Percentiles rank a stretch among this genome's conserved stretches.
Conservation (phyloP, 2,888 invertebrate genomes). For the Amphipoea lucens region DNA sequence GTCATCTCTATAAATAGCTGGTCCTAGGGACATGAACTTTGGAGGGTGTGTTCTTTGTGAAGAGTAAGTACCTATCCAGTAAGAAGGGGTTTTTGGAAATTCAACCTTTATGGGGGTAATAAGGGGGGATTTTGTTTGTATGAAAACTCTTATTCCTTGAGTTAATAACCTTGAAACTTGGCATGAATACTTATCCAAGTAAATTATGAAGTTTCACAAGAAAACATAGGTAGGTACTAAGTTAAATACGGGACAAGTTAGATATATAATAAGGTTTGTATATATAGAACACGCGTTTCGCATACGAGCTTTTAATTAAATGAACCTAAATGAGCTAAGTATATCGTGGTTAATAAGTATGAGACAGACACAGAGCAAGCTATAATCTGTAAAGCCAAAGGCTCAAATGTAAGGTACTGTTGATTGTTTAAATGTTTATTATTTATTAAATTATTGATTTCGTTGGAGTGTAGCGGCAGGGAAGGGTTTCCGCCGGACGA, state of each 20-base stretch:
- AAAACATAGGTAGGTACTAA: not conserved
- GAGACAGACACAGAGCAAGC: not conserved
- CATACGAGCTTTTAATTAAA: not conserved
- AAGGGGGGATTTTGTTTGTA: too few species aligned
- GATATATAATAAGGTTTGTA: slow-evolving; percentile 1
- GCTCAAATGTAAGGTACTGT: slow-evolving; percentile 20
- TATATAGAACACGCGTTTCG: not conserved
- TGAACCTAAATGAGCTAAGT: not conserved
- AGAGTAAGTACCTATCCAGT: too few species aligned
- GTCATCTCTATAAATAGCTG: too few species aligned
- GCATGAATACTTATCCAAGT: too few species aligned
- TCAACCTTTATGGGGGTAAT: too few species aligned
- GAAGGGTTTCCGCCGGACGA: not conserved
- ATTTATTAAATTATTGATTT: slow-evolving; percentile 28
- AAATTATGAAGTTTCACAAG: too few species aligned
- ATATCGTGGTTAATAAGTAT: not conserved
- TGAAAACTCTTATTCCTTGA: too few species aligned
- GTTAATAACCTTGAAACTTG: too few species aligned
- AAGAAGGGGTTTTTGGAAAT: too few species aligned
- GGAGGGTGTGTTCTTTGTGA: too few species aligned
- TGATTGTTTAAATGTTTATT: slow-evolving; percentile 43
- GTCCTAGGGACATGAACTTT: too few species aligned
- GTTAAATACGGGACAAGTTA: not conserved
- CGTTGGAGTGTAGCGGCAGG: not conserved
- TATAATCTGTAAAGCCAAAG: slow-evolving; percentile 30